Evolutionary conservation across 2,888 invertebrate genomes (phyloP).

Genomic region (Himalopsyche anomala): DNA sequence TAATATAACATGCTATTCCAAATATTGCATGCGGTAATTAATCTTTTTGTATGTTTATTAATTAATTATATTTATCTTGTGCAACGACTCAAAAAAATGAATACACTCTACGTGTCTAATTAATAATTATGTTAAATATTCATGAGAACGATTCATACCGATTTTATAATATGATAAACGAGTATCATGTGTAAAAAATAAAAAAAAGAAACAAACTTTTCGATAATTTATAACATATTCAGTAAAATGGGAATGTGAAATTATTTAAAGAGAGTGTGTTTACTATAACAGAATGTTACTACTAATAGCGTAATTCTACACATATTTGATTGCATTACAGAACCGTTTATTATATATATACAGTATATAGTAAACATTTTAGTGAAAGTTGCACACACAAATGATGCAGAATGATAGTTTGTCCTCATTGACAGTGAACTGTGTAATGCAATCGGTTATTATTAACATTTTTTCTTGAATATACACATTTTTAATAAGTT

Average conservation of each 20-base stretch:
- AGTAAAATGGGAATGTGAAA: not conserved
- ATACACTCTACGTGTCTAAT: not conserved
- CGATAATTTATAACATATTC: not conserved
- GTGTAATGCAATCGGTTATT: not conserved
- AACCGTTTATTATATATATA: not conserved
- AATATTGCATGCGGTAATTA: no score
- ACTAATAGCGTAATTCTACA: not conserved
- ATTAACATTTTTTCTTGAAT: not conserved
- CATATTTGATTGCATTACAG: not conserved
- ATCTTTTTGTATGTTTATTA: no score
- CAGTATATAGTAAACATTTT: not conserved
- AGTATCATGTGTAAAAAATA: no score
- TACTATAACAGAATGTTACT: not conserved
- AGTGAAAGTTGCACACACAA: conserved; percentile 16
- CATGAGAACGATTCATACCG: not conserved
- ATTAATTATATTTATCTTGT: no score
- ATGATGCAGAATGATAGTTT: not conserved
- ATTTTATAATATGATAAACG: not conserved
- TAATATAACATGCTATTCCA: no score
- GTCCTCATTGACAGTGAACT: conserved; percentile 1
- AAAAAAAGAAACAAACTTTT: not conserved
- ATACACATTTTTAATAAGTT: no score
- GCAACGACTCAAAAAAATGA: no score
- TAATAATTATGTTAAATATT: not conserved
- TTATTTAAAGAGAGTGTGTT: not conserved